Base-by-base conservation (phyloP, 2,113 vertebrate species). In the Tylochromis polylepis region DNA sequence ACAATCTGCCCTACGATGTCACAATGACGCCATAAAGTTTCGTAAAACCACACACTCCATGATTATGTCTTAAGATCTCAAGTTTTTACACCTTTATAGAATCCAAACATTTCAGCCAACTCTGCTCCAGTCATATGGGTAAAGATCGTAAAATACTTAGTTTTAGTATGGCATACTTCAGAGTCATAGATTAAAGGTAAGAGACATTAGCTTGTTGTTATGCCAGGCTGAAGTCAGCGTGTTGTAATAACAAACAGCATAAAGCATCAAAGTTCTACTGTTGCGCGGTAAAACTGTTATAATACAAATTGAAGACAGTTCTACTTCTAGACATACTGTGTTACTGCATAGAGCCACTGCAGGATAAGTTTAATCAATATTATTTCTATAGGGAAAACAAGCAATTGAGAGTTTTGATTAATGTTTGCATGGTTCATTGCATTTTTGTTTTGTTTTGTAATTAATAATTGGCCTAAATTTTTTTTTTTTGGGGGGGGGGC, bases 401-500 rank as follows among this genome's bases (percentile, higher is more conserved):
- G 18, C 43, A 46, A 18, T 43, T n/a, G 31, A 75, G 43, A 75
- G 27, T 51, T 77, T 77, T 20, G 46, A 6, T 51, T 12, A 51
- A 77, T 31, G 15, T 51, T 20, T 31, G 24, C 3, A 31, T 51
- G 43, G 70, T 20, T 77, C 0, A 29, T 27, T 49, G 34, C 4
- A 0, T 65, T 65, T 65, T 65, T 70, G 3, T 75, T 75, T 29
- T 65, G 2, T 22, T 65, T 65, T 65, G 38, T 22, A 65, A 75
- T 75, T 20, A 31, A 7, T 20, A 49, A 75, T 51, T 16, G 11
- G 10, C 67, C 24, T 46, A 2, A 29, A 29, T 24, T 49, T 49
- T 0, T n/a, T n/a, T n/a, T n/a, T n/a, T n/a, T n/a, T n/a, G n/a
- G 0, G 51, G 43, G 2, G 3, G 53, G 24, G 43, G 11, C 18